Conservation (phyloP, 2,888 invertebrate species). For the Pseudanteris insignis region DNA sequence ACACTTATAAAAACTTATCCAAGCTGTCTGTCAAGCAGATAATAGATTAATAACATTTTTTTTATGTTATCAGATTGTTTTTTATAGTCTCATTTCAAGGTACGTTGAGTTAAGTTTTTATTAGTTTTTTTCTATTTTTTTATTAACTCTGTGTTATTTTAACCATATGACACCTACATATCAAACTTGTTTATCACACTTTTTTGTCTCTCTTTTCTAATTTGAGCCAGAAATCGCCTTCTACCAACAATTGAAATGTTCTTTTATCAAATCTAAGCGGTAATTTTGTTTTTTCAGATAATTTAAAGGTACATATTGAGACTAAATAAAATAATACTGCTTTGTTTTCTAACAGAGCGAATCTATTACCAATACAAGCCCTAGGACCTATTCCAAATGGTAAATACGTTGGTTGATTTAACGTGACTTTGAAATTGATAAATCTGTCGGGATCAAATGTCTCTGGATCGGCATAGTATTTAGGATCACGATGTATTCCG, state of each 20-base stretch:
- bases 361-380: constrained; percentile 58
- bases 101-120: too few relatives aligned
- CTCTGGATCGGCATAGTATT: constrained; percentile 66
- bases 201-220: constrained; percentile 5
- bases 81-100: too few relatives aligned
- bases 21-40: too few relatives aligned
- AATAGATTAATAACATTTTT: too few relatives aligned
- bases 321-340: constrained; percentile 8
- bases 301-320: constrained; percentile 5
- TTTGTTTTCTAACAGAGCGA: constrained; percentile 14
- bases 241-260: constrained; percentile 2
- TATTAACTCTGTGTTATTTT: too few relatives aligned
- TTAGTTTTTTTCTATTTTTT: too few relatives aligned
- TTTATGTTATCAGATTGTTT: too few relatives aligned
- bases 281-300: constrained; percentile 43
- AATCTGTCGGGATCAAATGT: constrained; percentile 68
- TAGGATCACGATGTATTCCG: constrained; percentile 65
- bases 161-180: not conserved
- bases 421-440: constrained; percentile 53
- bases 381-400: constrained; percentile 64
- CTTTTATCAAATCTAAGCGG: constrained; percentile 45
- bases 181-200: not conserved
- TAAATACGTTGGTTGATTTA: constrained; percentile 53
- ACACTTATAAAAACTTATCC: too few relatives aligned
- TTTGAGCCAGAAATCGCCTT: constrained; percentile 28